phyloP scores from a whole-genome alignment of 1,140 invertebrate genomes.

The Neocloeon triangulifer region DNA sequence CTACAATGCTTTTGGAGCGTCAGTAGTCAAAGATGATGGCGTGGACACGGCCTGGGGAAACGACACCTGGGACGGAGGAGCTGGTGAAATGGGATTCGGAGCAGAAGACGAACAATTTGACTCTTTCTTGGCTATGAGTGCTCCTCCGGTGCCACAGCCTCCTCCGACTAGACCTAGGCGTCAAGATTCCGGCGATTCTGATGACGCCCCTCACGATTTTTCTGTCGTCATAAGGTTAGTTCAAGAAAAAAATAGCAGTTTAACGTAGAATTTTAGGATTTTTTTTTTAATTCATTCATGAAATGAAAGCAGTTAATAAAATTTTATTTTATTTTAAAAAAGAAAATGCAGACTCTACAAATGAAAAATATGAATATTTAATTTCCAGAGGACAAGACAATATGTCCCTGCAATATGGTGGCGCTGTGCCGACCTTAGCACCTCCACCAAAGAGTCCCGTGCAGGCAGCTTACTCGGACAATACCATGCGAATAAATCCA shows the following conservation, averaged over 20 bases:
- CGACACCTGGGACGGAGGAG: conserved; percentile 17
- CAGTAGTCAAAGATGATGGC: conserved; percentile 8
- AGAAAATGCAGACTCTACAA: no score
- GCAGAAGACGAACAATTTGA: conserved; percentile 53
- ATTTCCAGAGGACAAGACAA: no score
- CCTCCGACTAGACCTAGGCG: conserved; percentile 10
- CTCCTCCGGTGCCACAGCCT: conserved; percentile 28
- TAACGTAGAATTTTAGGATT: no score
- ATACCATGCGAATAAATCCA: conserved; percentile 39
- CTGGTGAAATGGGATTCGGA: conserved; percentile 30
- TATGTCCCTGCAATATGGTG: no score
- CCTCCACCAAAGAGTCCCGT: conserved; percentile 37
- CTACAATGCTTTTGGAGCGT: conserved; percentile 18
- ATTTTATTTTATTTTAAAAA: no score
- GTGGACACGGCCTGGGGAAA: conserved; percentile 31
- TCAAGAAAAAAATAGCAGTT: no score
- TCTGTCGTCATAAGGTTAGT: conserved; percentile 52
- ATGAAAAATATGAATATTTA: no score
- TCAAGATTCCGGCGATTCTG: conserved; percentile 43
- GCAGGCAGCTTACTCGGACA: conserved; percentile 24
- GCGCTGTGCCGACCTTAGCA: conserved; percentile 41
- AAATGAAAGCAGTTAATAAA: no score
- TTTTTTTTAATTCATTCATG: no score
- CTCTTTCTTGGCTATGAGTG: conserved; percentile 56
- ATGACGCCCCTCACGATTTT: conserved; percentile 44